Evolutionary conservation across 2,113 vertebrate genomes (phyloP).

Genomic region (Embiotoca jacksoni): DNA sequence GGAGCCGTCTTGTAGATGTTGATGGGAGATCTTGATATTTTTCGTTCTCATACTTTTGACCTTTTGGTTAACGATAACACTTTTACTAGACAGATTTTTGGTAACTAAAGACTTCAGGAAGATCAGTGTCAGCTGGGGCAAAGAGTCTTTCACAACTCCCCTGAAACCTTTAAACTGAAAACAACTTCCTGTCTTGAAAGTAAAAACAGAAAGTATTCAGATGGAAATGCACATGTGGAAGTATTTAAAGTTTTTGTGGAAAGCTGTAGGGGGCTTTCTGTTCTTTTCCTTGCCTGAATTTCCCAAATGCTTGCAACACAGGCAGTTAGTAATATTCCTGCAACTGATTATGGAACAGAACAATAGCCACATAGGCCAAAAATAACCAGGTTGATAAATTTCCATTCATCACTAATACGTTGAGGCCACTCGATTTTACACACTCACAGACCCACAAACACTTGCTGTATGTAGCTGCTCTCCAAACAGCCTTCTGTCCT

Average conservation of each 20-base stretch:
- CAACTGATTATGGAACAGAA: too few relatives aligned
- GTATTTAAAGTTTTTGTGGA: too few relatives aligned
- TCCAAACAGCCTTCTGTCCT: slow-evolving; percentile 6
- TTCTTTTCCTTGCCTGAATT: background rate
- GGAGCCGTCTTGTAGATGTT: background rate
- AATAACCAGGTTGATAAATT: background rate
- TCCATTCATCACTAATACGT: background rate
- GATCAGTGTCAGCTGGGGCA: too few relatives aligned
- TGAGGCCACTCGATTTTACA: background rate
- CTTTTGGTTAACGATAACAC: too few relatives aligned
- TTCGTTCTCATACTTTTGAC: background rate
- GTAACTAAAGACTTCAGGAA: too few relatives aligned
- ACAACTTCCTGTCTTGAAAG: too few relatives aligned
- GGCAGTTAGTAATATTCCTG: background rate
- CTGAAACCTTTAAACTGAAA: too few relatives aligned
- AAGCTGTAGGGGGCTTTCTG: too few relatives aligned
- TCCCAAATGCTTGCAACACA: background rate
- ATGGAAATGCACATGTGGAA: background rate
- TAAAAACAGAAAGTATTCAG: background rate
- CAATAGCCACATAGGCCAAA: background rate
- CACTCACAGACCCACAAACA: slow-evolving; percentile 10
- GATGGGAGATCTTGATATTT: background rate
- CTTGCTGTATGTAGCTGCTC: background rate
- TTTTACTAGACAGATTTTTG: too few relatives aligned
- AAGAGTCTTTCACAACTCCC: too few relatives aligned